These are phyloP conservation scores for Columbina picui DNA, from an alignment of 2,113 vertebrate species.

Conservation along the genomic window DNA sequence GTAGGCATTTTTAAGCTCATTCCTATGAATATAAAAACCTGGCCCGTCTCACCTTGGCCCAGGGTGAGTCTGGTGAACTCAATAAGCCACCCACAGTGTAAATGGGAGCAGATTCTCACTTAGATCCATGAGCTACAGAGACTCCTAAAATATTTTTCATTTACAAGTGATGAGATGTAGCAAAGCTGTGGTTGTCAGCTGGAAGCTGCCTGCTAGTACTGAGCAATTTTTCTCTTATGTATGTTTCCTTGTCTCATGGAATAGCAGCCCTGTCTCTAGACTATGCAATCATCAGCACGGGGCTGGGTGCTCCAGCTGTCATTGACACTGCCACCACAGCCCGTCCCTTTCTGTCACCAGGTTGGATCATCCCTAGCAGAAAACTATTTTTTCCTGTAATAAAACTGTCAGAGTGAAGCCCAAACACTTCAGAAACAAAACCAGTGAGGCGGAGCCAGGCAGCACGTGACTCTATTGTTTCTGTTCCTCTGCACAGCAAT, in stretches of 20 bases:
- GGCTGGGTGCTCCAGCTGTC: background rate
- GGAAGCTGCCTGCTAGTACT: background rate
- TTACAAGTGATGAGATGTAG: background rate
- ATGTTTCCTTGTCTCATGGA: background rate
- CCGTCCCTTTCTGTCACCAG: background rate
- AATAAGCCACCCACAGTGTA: background rate
- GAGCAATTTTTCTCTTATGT: background rate
- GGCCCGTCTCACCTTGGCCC: background rate
- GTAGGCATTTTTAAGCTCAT: background rate
- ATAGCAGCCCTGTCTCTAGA: background rate
- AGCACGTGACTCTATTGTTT: conserved; percentile 1
- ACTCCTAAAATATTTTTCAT: background rate
- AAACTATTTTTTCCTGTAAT: background rate
- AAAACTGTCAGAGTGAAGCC: background rate
- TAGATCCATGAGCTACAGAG: background rate
- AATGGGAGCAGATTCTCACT: background rate
- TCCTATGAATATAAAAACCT: background rate
- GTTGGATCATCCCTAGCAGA: background rate
- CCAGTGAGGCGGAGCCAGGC: background rate
- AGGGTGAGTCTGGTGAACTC: background rate
- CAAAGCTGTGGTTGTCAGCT: background rate
- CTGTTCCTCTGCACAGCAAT: background rate
- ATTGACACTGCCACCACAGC: background rate
- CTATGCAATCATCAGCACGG: background rate
- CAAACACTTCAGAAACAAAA: conserved; percentile 29